Evolutionary conservation across 2,888 invertebrate genomes (phyloP), one percentile per base, ranked within the genome.

Genomic region (Spodoptera littoralis): DNA sequence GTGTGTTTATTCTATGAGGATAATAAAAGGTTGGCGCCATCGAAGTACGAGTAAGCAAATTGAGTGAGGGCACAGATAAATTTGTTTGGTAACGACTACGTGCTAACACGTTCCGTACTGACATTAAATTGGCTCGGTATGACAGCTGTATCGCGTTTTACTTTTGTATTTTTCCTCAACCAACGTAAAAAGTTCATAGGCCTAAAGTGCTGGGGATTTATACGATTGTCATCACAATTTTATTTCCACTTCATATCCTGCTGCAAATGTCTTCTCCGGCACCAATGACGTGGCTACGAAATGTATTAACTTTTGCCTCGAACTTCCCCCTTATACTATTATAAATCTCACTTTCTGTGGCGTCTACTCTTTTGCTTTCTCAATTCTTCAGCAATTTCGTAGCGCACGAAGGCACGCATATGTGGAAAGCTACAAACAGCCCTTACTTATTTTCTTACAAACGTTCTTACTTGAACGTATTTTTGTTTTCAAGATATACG

Each of bases 21-120:
- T 86, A 88, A 89, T 89, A 89, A 89, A 88, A 85, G 75, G 77
- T 75, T 87, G 90, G 88, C 88, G 88, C 88, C 88, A 84, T 85
- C 76, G 80, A 79, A 86, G 84, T 83, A 82, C 77, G 80, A 79
- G 79, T 85, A 87, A 89, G 85, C 88, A 88, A 88, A 89, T 87
- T 84, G 83, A 83, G 84, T 76, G 79, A 82, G 82, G 82, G 81
- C 76, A 83, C 84, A 87, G 85, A 90, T 85, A 88, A 87, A 90
- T 90, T 89, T 89, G 86, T 90, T 90, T 89, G 85, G 83, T 80
- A 82, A 85, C 75, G 76, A 80, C 77, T 85, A 87, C 87, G 88
- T 86, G 85, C 82, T 81, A 84, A 79, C 86, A 87, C 86, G 84
- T 85, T 70, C 72, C 65, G 62, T 66, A 81, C 77, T 73, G 77